Conservation (phyloP, 2,797 vertebrate genomes). For the Pipistrellus kuhlii region DNA sequence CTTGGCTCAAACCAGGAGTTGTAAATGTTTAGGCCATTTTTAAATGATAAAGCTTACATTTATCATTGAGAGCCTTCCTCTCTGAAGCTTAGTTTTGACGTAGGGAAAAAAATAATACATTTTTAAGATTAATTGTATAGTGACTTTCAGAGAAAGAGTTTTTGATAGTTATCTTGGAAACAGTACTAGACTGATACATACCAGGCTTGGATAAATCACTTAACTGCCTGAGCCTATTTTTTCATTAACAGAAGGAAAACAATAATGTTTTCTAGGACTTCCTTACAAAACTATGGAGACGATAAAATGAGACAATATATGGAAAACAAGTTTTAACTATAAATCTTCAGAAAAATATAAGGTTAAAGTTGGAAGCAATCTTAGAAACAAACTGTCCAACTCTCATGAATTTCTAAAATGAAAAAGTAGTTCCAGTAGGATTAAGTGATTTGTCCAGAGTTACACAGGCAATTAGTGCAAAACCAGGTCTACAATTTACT, state of each 20-base stretch:
- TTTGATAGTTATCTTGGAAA: neutral
- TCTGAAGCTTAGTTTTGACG: conserved; percentile 55
- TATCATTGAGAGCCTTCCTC: neutral
- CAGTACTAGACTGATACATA: neutral
- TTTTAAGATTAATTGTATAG: conserved; percentile 27
- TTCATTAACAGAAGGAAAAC: conserved; percentile 54
- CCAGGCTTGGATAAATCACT: neutral
- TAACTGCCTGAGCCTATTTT: conserved; percentile 43
- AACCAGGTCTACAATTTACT: neutral
- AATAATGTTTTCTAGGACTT: conserved; percentile 34
- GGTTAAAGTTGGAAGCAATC: conserved; percentile 44
- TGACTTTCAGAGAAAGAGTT: neutral
- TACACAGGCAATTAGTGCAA: neutral
- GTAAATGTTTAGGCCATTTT: conserved; percentile 35
- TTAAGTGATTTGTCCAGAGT: conserved; percentile 51
- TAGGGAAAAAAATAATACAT: conserved; percentile 34
- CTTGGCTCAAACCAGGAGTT: neutral
- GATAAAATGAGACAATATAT: conserved; percentile 65
- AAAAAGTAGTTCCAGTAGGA: conserved; percentile 25
- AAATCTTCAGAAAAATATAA: conserved; percentile 67
- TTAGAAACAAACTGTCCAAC: conserved; percentile 49
- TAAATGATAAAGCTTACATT: conserved; percentile 29
- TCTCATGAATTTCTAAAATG: conserved; percentile 57
- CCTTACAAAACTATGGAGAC: conserved; percentile 54
- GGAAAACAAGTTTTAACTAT: conserved; percentile 54